These are phyloP conservation scores for Tiliacea aurago DNA, from an alignment of 2,888 invertebrate species.

Conservation along the genomic window DNA sequence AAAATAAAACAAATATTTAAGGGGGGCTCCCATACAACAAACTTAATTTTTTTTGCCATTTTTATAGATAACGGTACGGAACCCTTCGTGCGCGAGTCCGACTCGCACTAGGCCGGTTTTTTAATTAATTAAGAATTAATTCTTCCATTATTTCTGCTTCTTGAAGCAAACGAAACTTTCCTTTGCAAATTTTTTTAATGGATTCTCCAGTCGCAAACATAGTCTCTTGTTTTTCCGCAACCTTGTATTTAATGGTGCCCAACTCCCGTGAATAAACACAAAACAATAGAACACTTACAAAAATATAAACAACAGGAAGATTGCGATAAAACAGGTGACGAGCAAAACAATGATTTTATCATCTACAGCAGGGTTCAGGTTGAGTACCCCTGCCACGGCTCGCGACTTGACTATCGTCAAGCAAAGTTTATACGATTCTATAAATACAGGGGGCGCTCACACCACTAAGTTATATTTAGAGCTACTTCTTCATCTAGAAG, in stretches of 20 bases:
- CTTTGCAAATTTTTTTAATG: background rate
- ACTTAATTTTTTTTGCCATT: no score
- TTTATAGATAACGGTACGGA: no score
- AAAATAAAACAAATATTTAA: no score
- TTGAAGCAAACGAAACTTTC: background rate
- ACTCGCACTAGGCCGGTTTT: no score
- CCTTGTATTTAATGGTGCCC: slow-evolving; percentile 14
- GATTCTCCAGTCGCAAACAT: background rate
- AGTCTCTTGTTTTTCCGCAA: slow-evolving; percentile 1
- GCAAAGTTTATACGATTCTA: slow-evolving; percentile 36
- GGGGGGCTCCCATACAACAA: no score
- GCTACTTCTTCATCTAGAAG: slow-evolving; percentile 26
- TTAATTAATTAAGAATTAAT: no score
- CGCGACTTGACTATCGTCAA: slow-evolving; percentile 43
- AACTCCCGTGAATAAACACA: background rate
- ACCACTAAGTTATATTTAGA: slow-evolving; percentile 16
- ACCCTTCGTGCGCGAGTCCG: no score
- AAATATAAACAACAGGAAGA: slow-evolving; percentile 22
- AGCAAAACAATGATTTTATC: slow-evolving; percentile 14
- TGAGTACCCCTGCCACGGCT: slow-evolving; percentile 43
- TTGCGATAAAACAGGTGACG: slow-evolving; percentile 33
- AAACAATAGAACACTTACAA: slow-evolving; percentile 20
- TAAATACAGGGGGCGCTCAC: slow-evolving; percentile 31
- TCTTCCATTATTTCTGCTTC: no score
- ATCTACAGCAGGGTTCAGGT: slow-evolving; percentile 17